Conservation (phyloP, 2,113 vertebrate genomes). For the Barnardius zonarius region DNA sequence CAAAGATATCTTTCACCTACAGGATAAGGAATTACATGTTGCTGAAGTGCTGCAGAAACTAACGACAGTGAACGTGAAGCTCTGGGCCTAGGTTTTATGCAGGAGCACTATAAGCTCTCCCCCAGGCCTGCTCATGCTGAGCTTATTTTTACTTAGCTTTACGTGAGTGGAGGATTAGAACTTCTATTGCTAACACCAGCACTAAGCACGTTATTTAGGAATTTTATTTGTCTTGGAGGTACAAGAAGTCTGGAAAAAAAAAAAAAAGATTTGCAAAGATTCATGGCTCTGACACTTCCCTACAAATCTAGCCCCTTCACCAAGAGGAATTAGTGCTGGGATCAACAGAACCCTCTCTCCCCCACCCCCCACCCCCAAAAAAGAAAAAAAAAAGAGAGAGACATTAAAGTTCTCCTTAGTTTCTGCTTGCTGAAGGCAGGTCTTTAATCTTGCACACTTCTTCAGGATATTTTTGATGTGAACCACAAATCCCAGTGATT, state of each 20-base stretch:
- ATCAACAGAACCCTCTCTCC: not conserved
- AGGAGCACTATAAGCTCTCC: not conserved
- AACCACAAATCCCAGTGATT: not conserved
- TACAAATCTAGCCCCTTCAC: not conserved
- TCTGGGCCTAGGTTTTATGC: not conserved
- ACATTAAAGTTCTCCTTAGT: not conserved
- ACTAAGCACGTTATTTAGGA: not conserved
- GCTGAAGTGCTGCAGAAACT: not conserved
- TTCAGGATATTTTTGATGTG: not conserved
- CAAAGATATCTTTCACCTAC: slow-evolving; percentile 4
- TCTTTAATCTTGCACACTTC: not conserved
- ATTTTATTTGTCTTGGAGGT: not conserved
- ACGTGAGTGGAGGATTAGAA: not conserved
- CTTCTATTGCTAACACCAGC: not conserved
- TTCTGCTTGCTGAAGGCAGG: not conserved
- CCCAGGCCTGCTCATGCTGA: not conserved
- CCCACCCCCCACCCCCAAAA: too few species aligned
- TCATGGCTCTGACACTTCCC: not conserved
- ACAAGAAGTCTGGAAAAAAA: not conserved
- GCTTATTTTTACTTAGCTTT: not conserved
- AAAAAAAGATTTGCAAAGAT: not conserved
- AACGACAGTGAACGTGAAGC: not conserved
- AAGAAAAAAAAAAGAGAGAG: not conserved
- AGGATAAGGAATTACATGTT: not conserved
- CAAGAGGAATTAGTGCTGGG: not conserved